Conservation (phyloP, 2,113 vertebrate genomes). For the Aegithalos caudatus region DNA sequence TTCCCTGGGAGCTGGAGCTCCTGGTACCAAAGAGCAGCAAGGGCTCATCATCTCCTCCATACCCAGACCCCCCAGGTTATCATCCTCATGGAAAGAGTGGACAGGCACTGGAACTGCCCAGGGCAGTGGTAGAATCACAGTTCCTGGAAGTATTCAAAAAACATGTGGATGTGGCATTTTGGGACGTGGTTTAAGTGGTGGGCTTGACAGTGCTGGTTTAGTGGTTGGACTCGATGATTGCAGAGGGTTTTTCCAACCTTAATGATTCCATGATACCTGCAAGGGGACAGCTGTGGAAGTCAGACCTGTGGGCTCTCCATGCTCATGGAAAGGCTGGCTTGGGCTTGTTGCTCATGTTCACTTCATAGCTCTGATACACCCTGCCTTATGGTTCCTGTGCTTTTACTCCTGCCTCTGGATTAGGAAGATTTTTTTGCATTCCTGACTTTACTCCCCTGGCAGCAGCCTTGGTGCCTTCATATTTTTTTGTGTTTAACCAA, state of each 20-base stretch:
- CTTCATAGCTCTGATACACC: neutral
- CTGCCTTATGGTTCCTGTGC: neutral
- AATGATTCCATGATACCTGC: fast-evolving
- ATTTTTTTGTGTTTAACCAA: neutral
- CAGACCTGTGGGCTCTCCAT: fast-evolving
- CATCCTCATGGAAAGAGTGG: neutral
- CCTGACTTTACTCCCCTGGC: neutral
- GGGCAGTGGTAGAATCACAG: neutral
- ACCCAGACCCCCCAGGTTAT: fast-evolving
- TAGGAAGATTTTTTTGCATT: too few relatives aligned
- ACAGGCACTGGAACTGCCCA: neutral
- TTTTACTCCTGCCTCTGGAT: neutral
- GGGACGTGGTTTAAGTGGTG: neutral
- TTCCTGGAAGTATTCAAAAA: neutral
- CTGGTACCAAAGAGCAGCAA: fast-evolving
- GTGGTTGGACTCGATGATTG: neutral
- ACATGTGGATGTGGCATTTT: neutral
- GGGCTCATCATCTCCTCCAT: fast-evolving
- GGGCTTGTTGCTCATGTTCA: neutral
- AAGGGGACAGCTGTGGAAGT: neutral
- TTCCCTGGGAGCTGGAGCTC: neutral
- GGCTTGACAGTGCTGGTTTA: neutral
- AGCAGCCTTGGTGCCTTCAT: fast-evolving
- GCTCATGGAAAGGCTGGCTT: neutral
- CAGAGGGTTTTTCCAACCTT: neutral